A percentile compares a stretch with the other conserved stretches of the same genome.
phyloP scores from a whole-genome alignment of 2,113 vertebrate genomes.

The Centropus bengalensis region DNA sequence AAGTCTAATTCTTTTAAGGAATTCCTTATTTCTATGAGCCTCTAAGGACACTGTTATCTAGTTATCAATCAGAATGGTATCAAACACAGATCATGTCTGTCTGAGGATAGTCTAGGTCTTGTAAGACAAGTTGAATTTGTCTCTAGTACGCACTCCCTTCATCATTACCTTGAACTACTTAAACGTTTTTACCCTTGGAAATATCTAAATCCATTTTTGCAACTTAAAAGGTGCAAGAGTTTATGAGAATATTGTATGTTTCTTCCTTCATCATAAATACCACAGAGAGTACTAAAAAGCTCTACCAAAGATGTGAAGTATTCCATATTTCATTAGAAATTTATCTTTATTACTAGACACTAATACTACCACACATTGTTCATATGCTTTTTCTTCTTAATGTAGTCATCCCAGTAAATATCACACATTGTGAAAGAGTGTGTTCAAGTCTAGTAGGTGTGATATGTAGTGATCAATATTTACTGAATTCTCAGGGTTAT shows the following conservation, averaged over 20 bases:
- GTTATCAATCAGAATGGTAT: neutral
- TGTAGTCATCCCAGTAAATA: neutral
- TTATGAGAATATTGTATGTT: neutral
- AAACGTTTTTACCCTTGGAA: neutral
- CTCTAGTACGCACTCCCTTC: neutral
- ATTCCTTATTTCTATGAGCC: neutral
- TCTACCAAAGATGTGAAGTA: neutral
- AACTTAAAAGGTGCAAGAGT: conserved; percentile 6
- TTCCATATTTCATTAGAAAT: neutral
- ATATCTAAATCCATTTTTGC: neutral
- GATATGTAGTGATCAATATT: fast-evolving
- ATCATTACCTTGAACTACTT: neutral
- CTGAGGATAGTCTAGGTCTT: neutral
- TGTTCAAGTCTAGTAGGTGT: neutral
- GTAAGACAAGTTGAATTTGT: neutral
- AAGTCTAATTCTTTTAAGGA: neutral
- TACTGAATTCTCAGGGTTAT: neutral
- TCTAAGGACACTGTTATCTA: neutral
- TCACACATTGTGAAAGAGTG: neutral
- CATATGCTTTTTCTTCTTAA: neutral
- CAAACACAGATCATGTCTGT: neutral
- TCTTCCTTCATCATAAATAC: neutral
- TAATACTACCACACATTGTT: neutral
- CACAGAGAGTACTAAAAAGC: neutral
- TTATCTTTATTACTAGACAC: neutral